A percentile compares a stretch with the other conserved stretches of the same genome.
These are phyloP conservation scores for Clavelina lepadiformis DNA, from an alignment of 23 tunicate genomes.

Conservation along the genomic window DNA sequence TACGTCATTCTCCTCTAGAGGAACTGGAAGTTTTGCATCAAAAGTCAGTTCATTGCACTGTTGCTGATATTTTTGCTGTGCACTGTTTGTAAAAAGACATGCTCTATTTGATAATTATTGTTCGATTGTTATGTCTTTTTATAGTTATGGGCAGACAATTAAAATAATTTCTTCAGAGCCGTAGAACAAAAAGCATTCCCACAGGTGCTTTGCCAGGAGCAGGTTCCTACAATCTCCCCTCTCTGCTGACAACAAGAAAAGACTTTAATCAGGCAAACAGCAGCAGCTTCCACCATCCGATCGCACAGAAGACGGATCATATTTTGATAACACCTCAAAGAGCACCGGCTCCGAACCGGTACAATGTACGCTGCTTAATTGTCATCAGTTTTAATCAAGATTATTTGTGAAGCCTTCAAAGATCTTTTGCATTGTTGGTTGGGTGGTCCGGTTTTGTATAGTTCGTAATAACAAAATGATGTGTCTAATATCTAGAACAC, in stretches of 20 bases:
- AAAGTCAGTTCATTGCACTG: constrained; percentile 34
- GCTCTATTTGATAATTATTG: no score
- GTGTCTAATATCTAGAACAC: no score
- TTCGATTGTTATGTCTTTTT: no score
- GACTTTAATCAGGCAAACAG: constrained; percentile 73
- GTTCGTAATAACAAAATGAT: no score
- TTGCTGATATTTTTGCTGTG: no score
- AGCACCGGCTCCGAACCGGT: constrained; percentile 77
- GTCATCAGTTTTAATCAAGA: no score
- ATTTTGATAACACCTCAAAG: constrained; percentile 22
- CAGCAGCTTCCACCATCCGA: constrained; percentile 79
- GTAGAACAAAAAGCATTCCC: constrained; percentile 2
- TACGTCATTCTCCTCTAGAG: constrained; percentile 85
- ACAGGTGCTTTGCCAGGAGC: constrained; percentile 56
- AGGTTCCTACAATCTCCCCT: constrained; percentile 66
- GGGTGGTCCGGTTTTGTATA: no score
- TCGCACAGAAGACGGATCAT: constrained; percentile 60
- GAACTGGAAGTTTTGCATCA: constrained; percentile 95
- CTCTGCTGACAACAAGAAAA: constrained; percentile 52
- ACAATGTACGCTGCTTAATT: constrained; percentile 42
- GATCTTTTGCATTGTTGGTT: no score
- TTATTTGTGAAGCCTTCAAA: no score
- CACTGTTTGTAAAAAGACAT: no score
- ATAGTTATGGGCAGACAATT: not conserved
- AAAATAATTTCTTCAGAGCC: not conserved